Base-by-base conservation (phyloP, 1,140 invertebrate genomes). In the Drosophila triauraria region DNA sequence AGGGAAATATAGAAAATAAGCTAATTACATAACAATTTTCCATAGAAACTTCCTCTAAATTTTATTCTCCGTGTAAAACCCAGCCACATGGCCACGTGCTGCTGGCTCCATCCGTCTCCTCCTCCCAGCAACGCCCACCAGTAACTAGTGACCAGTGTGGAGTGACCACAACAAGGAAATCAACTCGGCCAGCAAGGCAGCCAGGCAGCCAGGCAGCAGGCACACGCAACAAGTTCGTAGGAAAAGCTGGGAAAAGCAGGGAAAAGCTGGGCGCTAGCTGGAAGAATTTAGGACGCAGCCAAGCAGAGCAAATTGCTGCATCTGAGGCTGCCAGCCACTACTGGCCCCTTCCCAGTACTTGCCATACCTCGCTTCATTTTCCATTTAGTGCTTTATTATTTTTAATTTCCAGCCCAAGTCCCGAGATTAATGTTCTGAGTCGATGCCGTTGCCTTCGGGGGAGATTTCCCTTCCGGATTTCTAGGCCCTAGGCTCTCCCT, bases 341-440 rank as follows among this genome's bases (percentile, higher is more conserved):
- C 62, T n/a, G 67, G 15, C 40, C 46, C 60, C 23, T 20, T 48
- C n/a, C 59, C 59, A 51, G 17, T 32, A 35, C 32, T 10, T 10
- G 12, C 51, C 32, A 15, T 13, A 35, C 20, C 65, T 50, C 54
- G 80, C 83, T 83, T 88, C 72, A 78, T 87, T 84, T 88, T 88
- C 83, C 78, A 87, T 87, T 87, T 87, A 83, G 83, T 87, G 83
- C 84, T 87, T 88, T 88, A 83, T 88, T 87, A 88, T 87, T 87
- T 87, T 88, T 87, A 82, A 88, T 87, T 87, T 87, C 58, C 68
- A 83, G 64, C 80, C 63, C 64, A 70, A 61, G 67, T 80, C 59
- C 56, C 68, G 76, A 88, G 83, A 87, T 88, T 88, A 87, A 87
- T 87, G 83, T 87, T 87, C 80, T 87, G 83, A 88, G 76, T 78